Evolutionary conservation across 2,888 invertebrate species (phyloP), one percentile per base, ranked within the genome.

Genomic region (Melinaea marsaeus): DNA sequence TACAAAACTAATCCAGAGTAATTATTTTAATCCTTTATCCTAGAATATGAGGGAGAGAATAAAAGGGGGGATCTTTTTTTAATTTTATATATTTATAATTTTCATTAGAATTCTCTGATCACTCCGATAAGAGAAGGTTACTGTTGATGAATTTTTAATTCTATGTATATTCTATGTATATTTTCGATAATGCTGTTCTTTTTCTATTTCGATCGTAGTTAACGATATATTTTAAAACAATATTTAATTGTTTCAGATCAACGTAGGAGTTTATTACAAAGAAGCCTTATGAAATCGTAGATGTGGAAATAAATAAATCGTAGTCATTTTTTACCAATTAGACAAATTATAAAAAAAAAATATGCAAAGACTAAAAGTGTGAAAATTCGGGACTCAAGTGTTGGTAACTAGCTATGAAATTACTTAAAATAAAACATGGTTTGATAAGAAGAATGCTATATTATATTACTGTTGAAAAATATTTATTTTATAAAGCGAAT

Each of bases 181-280:
- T 22, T 22, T 22, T 22, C 22, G 22, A 22, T 22, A 1, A 22
- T 22, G 22, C 3, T 42, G 7, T 42, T 51, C 9, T 51, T 51
- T 0, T 51, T 51, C 13, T 42, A 3, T 42, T 9, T 42, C 7
- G 9, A 42, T 42, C 7, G 4, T 37, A 6, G 1, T 6, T 6
- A 37, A 37, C 4, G 7, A 2, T 2, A 1, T 22, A 0, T 22
- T 22, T 22, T 22, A 22, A 22, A 22, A 42, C 2, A 42, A 9
- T 9, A 9, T 42, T 42, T 22, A 22, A 22, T 9, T 42, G 7
- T 68, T 68, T 37, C 89, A 90, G 90, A 88, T 89, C 86, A 88
- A 88, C 84, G 88, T 90, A 90, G 90, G 89, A 90, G 90, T 90
- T 90, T 89, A 90, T 88, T 82, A 86, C 78, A 82, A 90, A 89